Conservation (phyloP, 2,888 invertebrate species). For the Ethmia dodecea region DNA sequence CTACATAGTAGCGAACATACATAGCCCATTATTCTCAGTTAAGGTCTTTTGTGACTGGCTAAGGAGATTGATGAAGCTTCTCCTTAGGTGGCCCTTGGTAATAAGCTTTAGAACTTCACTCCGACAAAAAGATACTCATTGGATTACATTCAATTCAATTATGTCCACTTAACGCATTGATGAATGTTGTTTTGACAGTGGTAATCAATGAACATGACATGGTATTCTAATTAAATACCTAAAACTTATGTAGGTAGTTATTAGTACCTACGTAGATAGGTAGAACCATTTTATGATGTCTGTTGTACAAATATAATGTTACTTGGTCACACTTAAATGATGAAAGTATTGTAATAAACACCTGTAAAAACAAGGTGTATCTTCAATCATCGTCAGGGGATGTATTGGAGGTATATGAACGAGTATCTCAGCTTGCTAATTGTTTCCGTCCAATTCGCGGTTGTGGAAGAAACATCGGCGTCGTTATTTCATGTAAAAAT, state of each 20-base stretch:
- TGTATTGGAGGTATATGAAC: constrained; percentile 44
- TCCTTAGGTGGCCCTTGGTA: constrained; percentile 69
- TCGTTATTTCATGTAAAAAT: no score
- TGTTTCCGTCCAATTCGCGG: constrained; percentile 55
- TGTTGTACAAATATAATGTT: no score
- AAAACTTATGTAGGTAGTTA: no score
- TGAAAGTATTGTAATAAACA: no score
- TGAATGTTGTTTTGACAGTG: no score
- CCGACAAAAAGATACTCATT: constrained; percentile 36
- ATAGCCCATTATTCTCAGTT: constrained; percentile 70
- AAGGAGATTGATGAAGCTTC: constrained; percentile 64
- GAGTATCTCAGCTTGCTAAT: constrained; percentile 68
- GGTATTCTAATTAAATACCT: no score
- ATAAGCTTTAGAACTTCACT: constrained; percentile 58
- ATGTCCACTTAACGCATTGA: background rate
- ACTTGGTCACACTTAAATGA: no score
- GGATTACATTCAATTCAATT: constrained; percentile 33
- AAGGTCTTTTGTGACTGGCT: constrained; percentile 59
- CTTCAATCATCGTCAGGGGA: constrained; percentile 24
- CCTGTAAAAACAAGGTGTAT: constrained; percentile 46
- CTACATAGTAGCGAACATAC: constrained; percentile 67
- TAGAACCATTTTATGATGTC: no score
- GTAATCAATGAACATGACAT: no score
- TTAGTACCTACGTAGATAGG: no score
- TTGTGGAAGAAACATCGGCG: no score